phyloP scores from a whole-genome alignment of 2,888 invertebrate genomes.

The Meghimatium bilineatum region DNA sequence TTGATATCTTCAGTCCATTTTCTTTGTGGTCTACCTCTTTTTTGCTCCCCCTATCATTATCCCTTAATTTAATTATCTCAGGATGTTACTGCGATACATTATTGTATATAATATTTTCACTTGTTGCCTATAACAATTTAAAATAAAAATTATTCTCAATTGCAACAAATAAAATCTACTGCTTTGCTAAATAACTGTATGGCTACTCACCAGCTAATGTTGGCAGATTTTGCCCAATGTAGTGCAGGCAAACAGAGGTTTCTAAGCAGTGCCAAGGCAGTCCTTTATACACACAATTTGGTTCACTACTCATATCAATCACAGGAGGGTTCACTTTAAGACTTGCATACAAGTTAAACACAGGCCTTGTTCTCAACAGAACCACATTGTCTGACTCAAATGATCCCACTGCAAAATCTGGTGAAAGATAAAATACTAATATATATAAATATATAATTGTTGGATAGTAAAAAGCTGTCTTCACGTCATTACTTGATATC shows the following conservation, averaged over 20 bases:
- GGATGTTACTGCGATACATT: too few relatives aligned
- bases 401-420: slow-evolving; percentile 65
- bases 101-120: too few relatives aligned
- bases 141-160: not conserved
- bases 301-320: slow-evolving; percentile 37
- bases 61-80: too few relatives aligned
- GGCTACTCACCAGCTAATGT: slow-evolving; percentile 45
- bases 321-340: slow-evolving; percentile 48
- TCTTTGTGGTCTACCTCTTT: too few relatives aligned
- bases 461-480: not conserved
- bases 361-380: slow-evolving; percentile 59
- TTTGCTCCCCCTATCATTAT: too few relatives aligned
- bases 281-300: slow-evolving; percentile 50
- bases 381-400: slow-evolving; percentile 60
- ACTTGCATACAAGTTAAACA: slow-evolving; percentile 54
- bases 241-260: slow-evolving; percentile 50
- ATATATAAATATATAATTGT: not conserved
- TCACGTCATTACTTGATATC: not conserved
- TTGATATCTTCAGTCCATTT: too few relatives aligned
- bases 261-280: slow-evolving; percentile 48
- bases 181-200: not conserved
- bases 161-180: not conserved
- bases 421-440: not conserved
- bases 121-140: too few relatives aligned
- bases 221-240: slow-evolving; percentile 52